Base-by-base conservation (phyloP, 1,140 invertebrate species). In the Drosophila sulfurigaster region DNA sequence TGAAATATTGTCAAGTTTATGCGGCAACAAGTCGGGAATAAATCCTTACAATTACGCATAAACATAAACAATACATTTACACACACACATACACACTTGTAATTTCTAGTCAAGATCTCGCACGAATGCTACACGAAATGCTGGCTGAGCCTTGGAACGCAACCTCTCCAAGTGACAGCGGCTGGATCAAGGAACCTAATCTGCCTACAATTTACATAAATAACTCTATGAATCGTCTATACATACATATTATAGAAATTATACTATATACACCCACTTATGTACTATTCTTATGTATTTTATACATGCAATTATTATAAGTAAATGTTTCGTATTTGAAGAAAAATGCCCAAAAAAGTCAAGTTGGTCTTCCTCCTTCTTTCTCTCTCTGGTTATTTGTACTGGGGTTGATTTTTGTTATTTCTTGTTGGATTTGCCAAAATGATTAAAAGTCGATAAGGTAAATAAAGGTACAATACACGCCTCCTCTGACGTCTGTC, bases 261-360 rank as follows among this genome's bases (percentile, higher is more conserved):
- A 83, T 82, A 82, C 79, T 80, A 69, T 48, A 71, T 49, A 71
- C 60, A 65, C 63, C 13, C 46, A 69, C 86, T 89, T 81, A 89
- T 89, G 86, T 89, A 89, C 85, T 89, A 90, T 89, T 89, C 85
- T 85, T 89, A 89, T 89, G 86, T 90, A 89, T 89, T 89, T 90
- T 89, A 85, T 89, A 89, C 86, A 90, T 75, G 75, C 86, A 90
- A 89, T 89, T 90, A 89, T 81, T 73, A 73, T 88, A 90, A 89
- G 85, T 89, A 73, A 81, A 78, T 89, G 85, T 89, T 85, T 89
- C 81, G 78, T 81, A 88, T 73, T 79, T 70, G 78, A 69, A 74
- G 64, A 60, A 35, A 60, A 66, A 54, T 46, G 57, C 30, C 59
- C 30, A 28, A 49, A 5, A 25, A 35, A 35, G 52, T 49, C 59